These are phyloP conservation scores for Morone chrysops DNA, from an alignment of 2,113 vertebrate species.

Conservation along the genomic window DNA sequence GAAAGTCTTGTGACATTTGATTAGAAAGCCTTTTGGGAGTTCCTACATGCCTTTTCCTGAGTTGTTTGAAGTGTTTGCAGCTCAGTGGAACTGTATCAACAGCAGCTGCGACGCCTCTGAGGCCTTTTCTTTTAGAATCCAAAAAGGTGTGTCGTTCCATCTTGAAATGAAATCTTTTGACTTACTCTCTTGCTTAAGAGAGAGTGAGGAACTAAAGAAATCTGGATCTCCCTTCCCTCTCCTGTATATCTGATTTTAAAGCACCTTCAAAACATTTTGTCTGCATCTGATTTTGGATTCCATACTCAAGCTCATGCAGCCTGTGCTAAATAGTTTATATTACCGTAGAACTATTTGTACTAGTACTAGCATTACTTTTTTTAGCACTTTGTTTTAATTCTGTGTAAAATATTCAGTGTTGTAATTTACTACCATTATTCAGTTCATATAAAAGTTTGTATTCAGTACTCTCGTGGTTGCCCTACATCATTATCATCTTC, in stretches of 20 bases:
- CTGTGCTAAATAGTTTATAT: background rate
- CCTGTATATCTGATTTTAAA: conserved; percentile 16
- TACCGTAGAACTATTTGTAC: too few relatives aligned
- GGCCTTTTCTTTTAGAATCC: conserved; percentile 54
- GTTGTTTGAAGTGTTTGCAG: conserved; percentile 68
- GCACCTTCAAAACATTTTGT: conserved; percentile 7
- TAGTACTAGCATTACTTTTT: too few relatives aligned
- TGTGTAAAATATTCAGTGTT: too few relatives aligned
- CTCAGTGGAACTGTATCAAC: conserved; percentile 64
- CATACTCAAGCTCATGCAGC: background rate
- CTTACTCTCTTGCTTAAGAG: conserved; percentile 10
- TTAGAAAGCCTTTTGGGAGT: conserved; percentile 65
- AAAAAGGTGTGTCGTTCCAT: conserved; percentile 43
- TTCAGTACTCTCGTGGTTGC: background rate
- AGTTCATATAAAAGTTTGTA: background rate
- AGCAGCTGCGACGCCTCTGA: conserved; percentile 55
- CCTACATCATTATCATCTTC: background rate
- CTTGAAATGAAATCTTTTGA: conserved; percentile 47
- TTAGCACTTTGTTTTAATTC: background rate
- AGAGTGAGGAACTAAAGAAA: conserved; percentile 26
- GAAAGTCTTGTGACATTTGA: conserved; percentile 73
- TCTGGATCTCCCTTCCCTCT: background rate
- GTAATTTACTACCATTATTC: background rate
- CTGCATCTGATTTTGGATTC: conserved; percentile 1
- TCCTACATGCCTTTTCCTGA: conserved; percentile 49